Evolutionary conservation across 2,113 vertebrate species (phyloP), one percentile per base, ranked within the genome.

Genomic region (Thunnus thynnus): DNA sequence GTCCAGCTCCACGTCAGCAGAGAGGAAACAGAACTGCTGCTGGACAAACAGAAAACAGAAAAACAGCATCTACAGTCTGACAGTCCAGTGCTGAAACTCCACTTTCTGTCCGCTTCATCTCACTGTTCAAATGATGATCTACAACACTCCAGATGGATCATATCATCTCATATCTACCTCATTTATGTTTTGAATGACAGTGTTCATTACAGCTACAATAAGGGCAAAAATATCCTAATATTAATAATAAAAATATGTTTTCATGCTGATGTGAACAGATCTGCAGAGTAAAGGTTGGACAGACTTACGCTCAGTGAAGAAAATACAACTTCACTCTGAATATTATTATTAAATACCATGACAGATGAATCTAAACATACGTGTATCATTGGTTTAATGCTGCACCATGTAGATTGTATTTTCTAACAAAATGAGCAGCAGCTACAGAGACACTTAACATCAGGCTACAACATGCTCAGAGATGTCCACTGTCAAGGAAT

Each of bases 1-100:
- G 74, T 79, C 87, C 85, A 22, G 87, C 83, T 92, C 67, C 2
- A 76, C n/a, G 4, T 50, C n/a, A 70, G 70, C 27, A 68, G 72
- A 84, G 65, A 75, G 87, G 65, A 86, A 85, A 72, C 55, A 32
- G 18, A 6, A 76, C 22, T 3, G 48, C 60, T 69, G 44, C n/a
- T 72, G 51, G 57, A 62, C 56, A 54, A n/a, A 71, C 54, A 71
- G 44, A 1, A 54, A 20, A 55, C 52, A 57, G 25, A 61, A 20
- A 13, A 57, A 67, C 72, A 75, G 57, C 46, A 63, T 66, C 60
- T 14, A 14, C 5, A 72, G 13, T 22, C 27, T 36, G 13, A 55
- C 16, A 63, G 56, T 62, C 69, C 80, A 68, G 80, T 65, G 83
- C 57, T 69, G 73, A 80, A 20, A 71, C 50, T 62, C 57, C 0